phyloP scores from a whole-genome alignment of 2,113 vertebrate genomes.

The Callocephalon fimbriatum region DNA sequence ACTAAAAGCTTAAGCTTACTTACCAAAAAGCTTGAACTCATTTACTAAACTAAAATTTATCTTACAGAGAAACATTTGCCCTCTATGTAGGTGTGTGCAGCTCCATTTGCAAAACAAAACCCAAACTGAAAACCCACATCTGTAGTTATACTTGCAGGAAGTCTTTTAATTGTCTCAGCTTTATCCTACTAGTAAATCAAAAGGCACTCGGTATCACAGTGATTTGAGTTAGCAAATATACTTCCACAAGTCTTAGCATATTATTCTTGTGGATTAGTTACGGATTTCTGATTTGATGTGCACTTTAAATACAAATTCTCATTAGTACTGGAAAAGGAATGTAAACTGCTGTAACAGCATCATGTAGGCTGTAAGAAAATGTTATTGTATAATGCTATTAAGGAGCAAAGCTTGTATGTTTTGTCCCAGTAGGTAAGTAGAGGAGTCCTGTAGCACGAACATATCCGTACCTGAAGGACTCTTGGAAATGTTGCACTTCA shows the following conservation, averaged over 20 bases:
- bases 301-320: slow-evolving; percentile 55
- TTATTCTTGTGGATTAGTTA: neutral
- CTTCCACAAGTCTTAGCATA: neutral
- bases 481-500: neutral
- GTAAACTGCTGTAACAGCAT: slow-evolving; percentile 11
- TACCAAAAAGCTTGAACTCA: neutral
- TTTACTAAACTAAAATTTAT: neutral
- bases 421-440: neutral
- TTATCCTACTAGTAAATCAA: neutral
- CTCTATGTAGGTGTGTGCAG: neutral
- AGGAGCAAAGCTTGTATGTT: neutral
- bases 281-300: slow-evolving; percentile 30
- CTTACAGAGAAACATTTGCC: neutral
- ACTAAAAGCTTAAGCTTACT: neutral
- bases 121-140: neutral
- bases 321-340: slow-evolving; percentile 8
- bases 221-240: neutral
- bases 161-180: neutral
- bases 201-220: fast-evolving
- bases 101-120: neutral
- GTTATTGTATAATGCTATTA: neutral
- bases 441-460: neutral
- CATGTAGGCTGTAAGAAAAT: neutral
- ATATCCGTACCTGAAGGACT: neutral
- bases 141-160: neutral